These are phyloP conservation scores for Brachyptera putata DNA, from an alignment of 2,888 invertebrate genomes.

Conservation along the genomic window DNA sequence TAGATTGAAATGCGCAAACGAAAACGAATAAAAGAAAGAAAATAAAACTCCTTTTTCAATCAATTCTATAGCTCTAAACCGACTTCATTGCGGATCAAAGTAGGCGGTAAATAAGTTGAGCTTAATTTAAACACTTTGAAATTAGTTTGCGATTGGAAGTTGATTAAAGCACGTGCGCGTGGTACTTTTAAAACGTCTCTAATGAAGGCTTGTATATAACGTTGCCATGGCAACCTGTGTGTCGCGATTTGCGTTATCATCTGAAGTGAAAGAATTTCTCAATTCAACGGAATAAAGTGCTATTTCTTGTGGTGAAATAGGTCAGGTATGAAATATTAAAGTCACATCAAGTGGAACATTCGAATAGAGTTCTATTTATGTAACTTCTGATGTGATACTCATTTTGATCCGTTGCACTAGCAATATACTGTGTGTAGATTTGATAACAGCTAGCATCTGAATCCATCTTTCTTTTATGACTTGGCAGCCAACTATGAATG, in stretches of 20 bases:
- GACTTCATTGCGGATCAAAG: conserved; percentile 1
- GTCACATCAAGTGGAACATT: conserved; percentile 15
- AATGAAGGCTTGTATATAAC: not conserved
- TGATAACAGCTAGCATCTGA: too few species aligned
- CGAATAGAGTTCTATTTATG: conserved; percentile 3
- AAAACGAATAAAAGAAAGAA: not conserved
- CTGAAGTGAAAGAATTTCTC: conserved; percentile 1
- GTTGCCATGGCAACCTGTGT: not conserved
- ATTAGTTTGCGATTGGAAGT: conserved; percentile 16
- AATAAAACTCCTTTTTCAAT: conserved; percentile 17
- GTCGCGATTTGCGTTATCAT: not conserved
- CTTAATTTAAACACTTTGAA: conserved; percentile 19
- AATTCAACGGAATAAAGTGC: not conserved
- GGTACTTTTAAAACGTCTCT: not conserved
- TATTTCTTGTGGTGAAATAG: conserved; percentile 7
- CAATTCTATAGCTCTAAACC: not conserved
- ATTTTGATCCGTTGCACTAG: conserved; percentile 5
- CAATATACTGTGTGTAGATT: too few species aligned
- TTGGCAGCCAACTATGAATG: conserved; percentile 7
- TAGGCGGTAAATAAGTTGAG: conserved; percentile 19
- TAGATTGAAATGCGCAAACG: not conserved
- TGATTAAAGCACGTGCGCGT: conserved; percentile 16
- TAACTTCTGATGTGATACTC: not conserved
- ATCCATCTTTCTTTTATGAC: too few species aligned
- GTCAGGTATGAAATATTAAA: conserved; percentile 14